Evolutionary conservation across 2,113 vertebrate genomes (phyloP), one percentile per base, ranked within the genome.

Genomic region (Smithornis capensis): DNA sequence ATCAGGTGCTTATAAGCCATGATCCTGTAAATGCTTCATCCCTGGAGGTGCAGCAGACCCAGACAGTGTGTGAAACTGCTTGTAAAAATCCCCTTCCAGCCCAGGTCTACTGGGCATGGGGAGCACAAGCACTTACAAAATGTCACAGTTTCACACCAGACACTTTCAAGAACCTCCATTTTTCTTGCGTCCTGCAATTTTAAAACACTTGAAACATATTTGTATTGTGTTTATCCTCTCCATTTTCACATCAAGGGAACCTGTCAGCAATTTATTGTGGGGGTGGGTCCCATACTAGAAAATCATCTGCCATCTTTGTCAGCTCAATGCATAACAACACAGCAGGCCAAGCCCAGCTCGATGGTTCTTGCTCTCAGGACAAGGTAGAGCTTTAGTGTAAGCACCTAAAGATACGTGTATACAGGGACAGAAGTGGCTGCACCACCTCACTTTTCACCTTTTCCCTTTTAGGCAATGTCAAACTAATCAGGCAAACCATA

Each of bases 401-500:
- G 27, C 45, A 65, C 40, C 70, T 42, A 3, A 56, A 74, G 9
- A 3, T 47, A 6, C 0, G 0, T 28, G 11, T 37, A 21, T 6
- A 0, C 9, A 50, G 50, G 37, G 14, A 8, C 3, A 67, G 12
- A 15, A 4, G 19, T 55, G 55, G 16, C 29, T 60, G 33, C 11
- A 35, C 14, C 49, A 28, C 25, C 33, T 29, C 45, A 33, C 12
- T 56, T 65, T 49, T 83, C 76, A 29, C 19, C 14, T 40, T 90
- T 56, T 47, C 45, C 3, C 4, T 52, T 38, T 70, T 4, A 53
- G 57, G 52, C 24, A 31, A 10, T 2, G 9, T 35, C 9, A 49
- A 22, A 23, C 4, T 9, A 11, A 7, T 4, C 67, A 52, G 3
- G 37, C 1, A 8, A 42, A 19, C 4, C 0, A 0, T 14, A 24